A percentile compares a stretch with the other conserved stretches of the same genome.
Conservation (phyloP, 2,797 vertebrate genomes). For the Synaphobranchus kaupii region DNA sequence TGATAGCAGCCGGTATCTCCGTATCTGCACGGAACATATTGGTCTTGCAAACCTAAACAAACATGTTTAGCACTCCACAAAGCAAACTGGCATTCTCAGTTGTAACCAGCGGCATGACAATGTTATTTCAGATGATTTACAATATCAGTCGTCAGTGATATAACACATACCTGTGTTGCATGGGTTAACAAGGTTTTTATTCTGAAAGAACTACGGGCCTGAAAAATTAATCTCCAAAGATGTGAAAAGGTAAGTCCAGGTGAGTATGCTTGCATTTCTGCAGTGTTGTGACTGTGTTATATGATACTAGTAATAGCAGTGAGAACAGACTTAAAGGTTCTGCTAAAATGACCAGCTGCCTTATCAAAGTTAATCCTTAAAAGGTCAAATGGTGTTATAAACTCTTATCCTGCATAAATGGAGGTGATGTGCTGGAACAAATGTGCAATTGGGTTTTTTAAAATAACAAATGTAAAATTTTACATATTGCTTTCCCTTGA, state of each 20-base stretch:
- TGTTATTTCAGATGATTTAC: conserved; percentile 26
- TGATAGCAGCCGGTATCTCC: conserved; percentile 12
- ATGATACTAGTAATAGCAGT: background rate
- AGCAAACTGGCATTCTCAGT: background rate
- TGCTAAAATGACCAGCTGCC: background rate
- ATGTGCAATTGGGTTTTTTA: background rate
- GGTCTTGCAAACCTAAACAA: conserved; percentile 19
- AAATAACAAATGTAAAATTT: background rate
- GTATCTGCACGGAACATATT: background rate
- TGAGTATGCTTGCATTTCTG: conserved; percentile 7
- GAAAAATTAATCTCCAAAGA: background rate
- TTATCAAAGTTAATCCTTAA: conserved; percentile 7
- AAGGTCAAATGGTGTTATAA: background rate
- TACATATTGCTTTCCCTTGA: background rate
- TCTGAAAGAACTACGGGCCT: background rate
- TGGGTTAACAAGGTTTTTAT: background rate
- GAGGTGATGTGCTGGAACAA: background rate
- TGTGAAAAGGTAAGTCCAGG: background rate
- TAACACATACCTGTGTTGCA: conserved; percentile 2
- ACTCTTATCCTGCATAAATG: background rate
- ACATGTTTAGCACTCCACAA: conserved; percentile 1
- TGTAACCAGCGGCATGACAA: background rate
- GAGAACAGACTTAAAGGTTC: background rate
- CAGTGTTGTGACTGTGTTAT: background rate
- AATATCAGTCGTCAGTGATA: background rate